Conservation (phyloP, 2,113 vertebrate species). For the Cygnus buccinator region DNA sequence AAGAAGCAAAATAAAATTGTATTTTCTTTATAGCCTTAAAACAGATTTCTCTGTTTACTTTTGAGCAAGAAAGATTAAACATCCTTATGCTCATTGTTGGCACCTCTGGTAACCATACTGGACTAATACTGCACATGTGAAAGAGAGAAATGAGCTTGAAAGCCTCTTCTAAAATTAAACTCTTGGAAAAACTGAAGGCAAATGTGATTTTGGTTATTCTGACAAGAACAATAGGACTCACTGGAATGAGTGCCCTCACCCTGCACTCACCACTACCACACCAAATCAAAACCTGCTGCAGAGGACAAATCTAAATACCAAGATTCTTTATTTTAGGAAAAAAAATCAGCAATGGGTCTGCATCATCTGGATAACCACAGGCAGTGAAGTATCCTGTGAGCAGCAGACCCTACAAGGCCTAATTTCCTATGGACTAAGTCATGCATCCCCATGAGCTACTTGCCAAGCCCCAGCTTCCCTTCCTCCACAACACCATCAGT, state of each 20-base stretch:
- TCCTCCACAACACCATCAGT: neutral
- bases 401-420: neutral
- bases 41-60: neutral
- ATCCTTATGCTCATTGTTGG: neutral
- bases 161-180: neutral
- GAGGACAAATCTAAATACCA: neutral
- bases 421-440: fast-evolving
- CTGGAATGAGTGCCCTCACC: neutral
- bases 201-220: neutral
- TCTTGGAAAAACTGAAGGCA: neutral
- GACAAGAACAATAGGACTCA: neutral
- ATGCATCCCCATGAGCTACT: fast-evolving
- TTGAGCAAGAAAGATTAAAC: neutral
- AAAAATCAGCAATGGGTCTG: neutral
- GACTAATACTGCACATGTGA: neutral
- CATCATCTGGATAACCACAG: neutral
- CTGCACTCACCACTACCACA: neutral
- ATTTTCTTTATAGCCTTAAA: neutral
- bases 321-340: neutral
- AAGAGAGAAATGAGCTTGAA: neutral
- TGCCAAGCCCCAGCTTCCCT: neutral
- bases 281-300: neutral
- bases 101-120: neutral
- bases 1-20: neutral
- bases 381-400: neutral